Percentiles rank a stretch among this genome's conserved stretches.
Evolutionary conservation across 2,888 invertebrate genomes (phyloP).

Genomic region (Drosophila lutescens): DNA sequence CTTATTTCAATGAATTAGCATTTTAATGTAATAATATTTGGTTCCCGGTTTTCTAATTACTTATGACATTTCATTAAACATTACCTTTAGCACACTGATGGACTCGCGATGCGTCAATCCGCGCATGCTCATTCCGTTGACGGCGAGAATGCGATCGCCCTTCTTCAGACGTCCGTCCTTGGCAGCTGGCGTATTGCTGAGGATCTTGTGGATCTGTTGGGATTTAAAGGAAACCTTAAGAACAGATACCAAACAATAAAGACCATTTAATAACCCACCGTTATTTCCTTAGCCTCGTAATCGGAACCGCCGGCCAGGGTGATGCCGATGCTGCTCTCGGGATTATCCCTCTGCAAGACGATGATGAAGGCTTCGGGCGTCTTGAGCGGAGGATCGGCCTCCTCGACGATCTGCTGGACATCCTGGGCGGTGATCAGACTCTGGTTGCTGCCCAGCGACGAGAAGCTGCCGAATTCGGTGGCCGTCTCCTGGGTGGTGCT

Average conservation of each 20-base stretch:
- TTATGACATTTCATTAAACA: no score
- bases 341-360: conserved; percentile 88
- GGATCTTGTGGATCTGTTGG: conserved; percentile 92
- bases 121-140: conserved; percentile 93
- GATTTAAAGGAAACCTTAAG: neutral
- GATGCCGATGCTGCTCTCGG: conserved; percentile 92
- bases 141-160: conserved; percentile 94
- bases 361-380: conserved; percentile 87
- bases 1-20: no score
- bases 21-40: no score
- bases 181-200: conserved; percentile 93
- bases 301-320: conserved; percentile 95
- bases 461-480: conserved; percentile 84
- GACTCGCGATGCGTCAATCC: conserved; percentile 95
- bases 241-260: neutral
- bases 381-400: conserved; percentile 88
- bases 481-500: conserved; percentile 83
- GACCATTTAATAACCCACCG: conserved; percentile 86
- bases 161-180: conserved; percentile 93
- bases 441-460: conserved; percentile 84
- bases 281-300: conserved; percentile 96
- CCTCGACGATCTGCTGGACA: conserved; percentile 88
- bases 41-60: no score
- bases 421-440: conserved; percentile 85
- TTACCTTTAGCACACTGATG: conserved; percentile 93